Evolutionary conservation across 2,888 invertebrate genomes (phyloP).

Genomic region (Drosophila prolongata): DNA sequence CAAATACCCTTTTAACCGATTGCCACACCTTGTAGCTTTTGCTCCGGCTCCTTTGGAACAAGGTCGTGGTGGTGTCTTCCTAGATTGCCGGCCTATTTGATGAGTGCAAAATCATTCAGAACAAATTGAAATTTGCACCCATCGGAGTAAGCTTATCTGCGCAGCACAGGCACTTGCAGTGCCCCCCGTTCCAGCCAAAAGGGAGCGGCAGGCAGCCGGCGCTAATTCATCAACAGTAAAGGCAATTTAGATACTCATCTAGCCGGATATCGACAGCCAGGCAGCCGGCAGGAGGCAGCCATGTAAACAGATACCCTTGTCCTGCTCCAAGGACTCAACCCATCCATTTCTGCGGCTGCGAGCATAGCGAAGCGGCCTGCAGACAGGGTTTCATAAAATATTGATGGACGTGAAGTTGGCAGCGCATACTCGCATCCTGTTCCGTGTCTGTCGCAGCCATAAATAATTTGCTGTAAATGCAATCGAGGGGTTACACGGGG

Average conservation of each 20-base stretch:
- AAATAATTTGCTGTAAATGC: slow-evolving; percentile 81
- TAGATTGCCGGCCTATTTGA: slow-evolving; percentile 35
- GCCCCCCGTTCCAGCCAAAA: slow-evolving; percentile 16
- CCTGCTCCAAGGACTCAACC: slow-evolving; percentile 19
- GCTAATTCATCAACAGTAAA: slow-evolving; percentile 79
- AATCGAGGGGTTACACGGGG: slow-evolving; percentile 74
- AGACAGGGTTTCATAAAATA: slow-evolving; percentile 79
- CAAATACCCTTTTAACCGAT: slow-evolving; percentile 11
- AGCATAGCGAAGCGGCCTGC: slow-evolving; percentile 53
- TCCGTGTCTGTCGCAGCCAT: slow-evolving; percentile 80
- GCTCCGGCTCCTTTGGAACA: slow-evolving; percentile 2
- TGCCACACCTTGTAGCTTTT: slow-evolving; percentile 9
- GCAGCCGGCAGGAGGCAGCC: slow-evolving; percentile 29
- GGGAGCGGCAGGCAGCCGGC: slow-evolving; percentile 54
- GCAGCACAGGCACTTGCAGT: slow-evolving; percentile 44
- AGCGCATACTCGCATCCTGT: slow-evolving; percentile 76
- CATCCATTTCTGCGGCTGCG: slow-evolving; percentile 54
- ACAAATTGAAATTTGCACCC: slow-evolving; percentile 74
- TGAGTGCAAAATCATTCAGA: slow-evolving; percentile 59
- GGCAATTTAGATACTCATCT: slow-evolving; percentile 81
- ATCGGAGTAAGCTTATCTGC: slow-evolving; percentile 63
- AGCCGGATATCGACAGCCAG: slow-evolving; percentile 80
- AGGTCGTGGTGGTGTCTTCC: slow-evolving; percentile 20
- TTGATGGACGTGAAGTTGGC: slow-evolving; percentile 81
- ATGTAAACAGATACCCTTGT: slow-evolving; percentile 60